Percentiles rank a stretch among this genome's conserved stretches.
Conservation (phyloP, 2,888 invertebrate species). For the Antheraea assamensis region DNA sequence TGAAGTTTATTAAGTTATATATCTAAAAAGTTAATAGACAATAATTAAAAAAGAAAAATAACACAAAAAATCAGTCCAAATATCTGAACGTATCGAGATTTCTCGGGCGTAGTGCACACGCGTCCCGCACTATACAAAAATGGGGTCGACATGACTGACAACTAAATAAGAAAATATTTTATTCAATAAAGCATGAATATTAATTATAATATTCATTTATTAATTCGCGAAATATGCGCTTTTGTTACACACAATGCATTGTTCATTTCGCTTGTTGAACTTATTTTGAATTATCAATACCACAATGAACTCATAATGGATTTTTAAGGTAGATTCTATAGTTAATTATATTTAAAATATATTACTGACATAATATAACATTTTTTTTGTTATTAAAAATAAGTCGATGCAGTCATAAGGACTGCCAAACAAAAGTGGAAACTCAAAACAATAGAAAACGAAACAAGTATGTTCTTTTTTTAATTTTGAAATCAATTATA, state of each 20-base stretch:
- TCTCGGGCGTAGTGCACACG: not conserved
- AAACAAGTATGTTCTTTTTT: too few relatives aligned
- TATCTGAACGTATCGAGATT: not conserved
- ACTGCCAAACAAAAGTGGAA: too few relatives aligned
- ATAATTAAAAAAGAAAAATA: not conserved
- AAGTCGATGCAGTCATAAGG: too few relatives aligned
- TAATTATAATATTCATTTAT: conserved; percentile 65
- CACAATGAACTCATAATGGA: not conserved
- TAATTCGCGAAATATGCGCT: conserved; percentile 42
- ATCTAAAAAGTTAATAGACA: too few relatives aligned
- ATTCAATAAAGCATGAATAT: conserved; percentile 71
- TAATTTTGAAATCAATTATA: too few relatives aligned
- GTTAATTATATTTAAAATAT: not conserved
- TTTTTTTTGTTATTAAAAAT: too few relatives aligned
- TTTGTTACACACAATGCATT: conserved; percentile 50
- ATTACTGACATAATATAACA: not conserved
- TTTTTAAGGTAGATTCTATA: not conserved
- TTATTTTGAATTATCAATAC: conserved; percentile 21
- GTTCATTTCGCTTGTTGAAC: conserved; percentile 37
- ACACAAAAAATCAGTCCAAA: not conserved
- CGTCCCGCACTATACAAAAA: not conserved
- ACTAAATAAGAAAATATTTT: conserved; percentile 65
- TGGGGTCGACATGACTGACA: conserved; percentile 60
- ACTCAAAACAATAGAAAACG: too few relatives aligned
- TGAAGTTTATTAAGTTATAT: too few relatives aligned